Percentiles rank a stretch among this genome's conserved stretches.
These are phyloP conservation scores for Chymomyza costata DNA, from an alignment of 1,140 invertebrate species.

Conservation along the genomic window DNA sequence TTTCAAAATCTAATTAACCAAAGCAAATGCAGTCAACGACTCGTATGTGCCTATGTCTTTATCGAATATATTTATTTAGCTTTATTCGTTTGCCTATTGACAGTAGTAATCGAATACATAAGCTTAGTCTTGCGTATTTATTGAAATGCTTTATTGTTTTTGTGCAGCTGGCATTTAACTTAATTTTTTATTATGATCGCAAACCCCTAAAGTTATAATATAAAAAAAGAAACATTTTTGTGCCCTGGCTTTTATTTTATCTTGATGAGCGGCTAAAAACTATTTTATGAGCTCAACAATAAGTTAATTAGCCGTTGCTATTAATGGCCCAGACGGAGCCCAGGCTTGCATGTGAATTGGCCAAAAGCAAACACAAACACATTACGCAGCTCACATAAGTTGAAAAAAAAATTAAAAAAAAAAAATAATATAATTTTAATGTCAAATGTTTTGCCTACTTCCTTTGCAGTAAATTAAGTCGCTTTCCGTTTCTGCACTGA, in stretches of 20 bases:
- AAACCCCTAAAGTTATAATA: too few species aligned
- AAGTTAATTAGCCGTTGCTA: slow-evolving; percentile 68
- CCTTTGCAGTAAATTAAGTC: slow-evolving; percentile 59
- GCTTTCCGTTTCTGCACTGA: slow-evolving; percentile 15
- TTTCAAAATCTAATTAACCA: slow-evolving; percentile 67
- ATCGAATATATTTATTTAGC: neutral
- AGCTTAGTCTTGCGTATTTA: too few species aligned
- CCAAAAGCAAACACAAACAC: too few species aligned
- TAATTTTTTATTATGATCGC: too few species aligned
- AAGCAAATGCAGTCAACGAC: slow-evolving; percentile 53
- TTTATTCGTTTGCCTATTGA: slow-evolving; percentile 4
- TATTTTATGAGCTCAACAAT: slow-evolving; percentile 73
- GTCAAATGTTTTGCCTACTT: slow-evolving; percentile 55
- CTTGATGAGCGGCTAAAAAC: slow-evolving; percentile 69
- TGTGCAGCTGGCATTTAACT: slow-evolving; percentile 49
- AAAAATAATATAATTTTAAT: too few species aligned
- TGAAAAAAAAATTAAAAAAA: slow-evolving; percentile 61
- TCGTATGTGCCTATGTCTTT: slow-evolving; percentile 11
- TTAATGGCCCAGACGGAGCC: slow-evolving; percentile 42
- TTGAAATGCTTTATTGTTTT: slow-evolving; percentile 23
- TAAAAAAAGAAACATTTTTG: too few species aligned
- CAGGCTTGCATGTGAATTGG: too few species aligned
- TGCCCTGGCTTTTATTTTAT: slow-evolving; percentile 47
- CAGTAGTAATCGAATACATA: slow-evolving; percentile 32
- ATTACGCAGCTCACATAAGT: slow-evolving; percentile 41